Percentiles rank a stretch among this genome's conserved stretches.
phyloP scores from a whole-genome alignment of 1,140 invertebrate species.

The Agrypnia vestita region DNA sequence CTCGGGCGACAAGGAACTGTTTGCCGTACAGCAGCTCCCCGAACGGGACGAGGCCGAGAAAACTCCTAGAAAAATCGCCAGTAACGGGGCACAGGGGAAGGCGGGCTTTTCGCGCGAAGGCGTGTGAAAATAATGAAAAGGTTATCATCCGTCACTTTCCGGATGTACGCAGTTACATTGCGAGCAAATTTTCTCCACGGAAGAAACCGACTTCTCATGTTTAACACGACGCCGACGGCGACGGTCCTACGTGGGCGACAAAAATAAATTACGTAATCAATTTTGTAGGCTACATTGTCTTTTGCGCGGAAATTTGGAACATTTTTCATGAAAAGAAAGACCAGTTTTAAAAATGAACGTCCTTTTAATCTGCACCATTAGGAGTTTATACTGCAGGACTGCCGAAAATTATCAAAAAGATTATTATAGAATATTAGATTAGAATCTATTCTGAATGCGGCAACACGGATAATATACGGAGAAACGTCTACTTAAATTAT shows the following conservation, averaged over 20 bases:
- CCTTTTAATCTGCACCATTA: too few species aligned
- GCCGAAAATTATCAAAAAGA: too few species aligned
- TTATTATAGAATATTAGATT: too few species aligned
- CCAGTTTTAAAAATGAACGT: too few species aligned
- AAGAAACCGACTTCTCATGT: background rate
- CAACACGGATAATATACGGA: too few species aligned
- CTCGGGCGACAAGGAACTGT: constrained; percentile 45
- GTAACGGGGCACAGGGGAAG: background rate
- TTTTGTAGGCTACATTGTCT: background rate
- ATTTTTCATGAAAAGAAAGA: too few species aligned
- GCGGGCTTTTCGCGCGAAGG: background rate
- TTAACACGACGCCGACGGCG: background rate
- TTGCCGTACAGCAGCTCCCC: constrained; percentile 25
- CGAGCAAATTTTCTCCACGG: background rate
- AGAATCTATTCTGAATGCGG: too few species aligned
- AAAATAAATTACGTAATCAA: constrained; percentile 35
- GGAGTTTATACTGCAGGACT: too few species aligned
- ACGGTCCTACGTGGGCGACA: constrained; percentile 19
- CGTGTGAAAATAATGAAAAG: background rate
- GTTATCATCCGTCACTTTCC: background rate
- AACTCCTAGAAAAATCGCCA: constrained; percentile 19
- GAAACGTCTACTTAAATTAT: too few species aligned
- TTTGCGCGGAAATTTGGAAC: too few species aligned
- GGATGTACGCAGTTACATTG: background rate
- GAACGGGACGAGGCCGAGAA: constrained; percentile 4